These are phyloP conservation scores for Harlomillsia oculata DNA, from an alignment of 1,140 invertebrate genomes.

Conservation along the genomic window DNA sequence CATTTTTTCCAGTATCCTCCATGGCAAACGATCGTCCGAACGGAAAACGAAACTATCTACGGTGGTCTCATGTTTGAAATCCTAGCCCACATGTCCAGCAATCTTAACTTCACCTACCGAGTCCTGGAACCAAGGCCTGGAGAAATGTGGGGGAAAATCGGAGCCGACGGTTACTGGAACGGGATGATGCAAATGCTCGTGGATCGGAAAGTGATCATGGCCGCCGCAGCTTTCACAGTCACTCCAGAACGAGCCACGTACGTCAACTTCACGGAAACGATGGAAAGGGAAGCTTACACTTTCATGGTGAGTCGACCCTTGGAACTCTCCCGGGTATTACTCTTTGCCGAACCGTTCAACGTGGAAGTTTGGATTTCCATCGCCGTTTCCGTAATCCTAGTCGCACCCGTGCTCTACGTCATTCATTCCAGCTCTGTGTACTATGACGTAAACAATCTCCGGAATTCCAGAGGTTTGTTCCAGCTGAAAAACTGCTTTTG, in stretches of 20 bases:
- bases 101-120: constrained; percentile 67
- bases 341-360: constrained; percentile 78
- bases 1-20: constrained; percentile 59
- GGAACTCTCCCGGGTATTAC: constrained; percentile 62
- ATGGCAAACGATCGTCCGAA: constrained; percentile 51
- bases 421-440: constrained; percentile 63
- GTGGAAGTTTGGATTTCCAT: constrained; percentile 69
- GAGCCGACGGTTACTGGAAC: constrained; percentile 27
- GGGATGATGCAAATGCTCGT: constrained; percentile 41
- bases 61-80: constrained; percentile 72
- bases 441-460: constrained; percentile 48
- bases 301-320: constrained; percentile 64
- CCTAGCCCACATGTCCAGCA: constrained; percentile 59
- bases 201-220: constrained; percentile 49
- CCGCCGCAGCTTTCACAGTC: constrained; percentile 60
- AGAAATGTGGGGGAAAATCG: constrained; percentile 20
- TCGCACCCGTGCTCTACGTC: constrained; percentile 66
- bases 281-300: constrained; percentile 67
- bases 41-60: constrained; percentile 39
- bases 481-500: constrained; percentile 68
- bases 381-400: constrained; percentile 55
- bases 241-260: constrained; percentile 49
- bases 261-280: constrained; percentile 67
- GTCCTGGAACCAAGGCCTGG: constrained; percentile 15
- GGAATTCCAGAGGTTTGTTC: constrained; percentile 50